Percentiles rank a stretch among this genome's conserved stretches.
These are phyloP conservation scores for Progne subis DNA, from an alignment of 2,113 vertebrate species.

Conservation along the genomic window DNA sequence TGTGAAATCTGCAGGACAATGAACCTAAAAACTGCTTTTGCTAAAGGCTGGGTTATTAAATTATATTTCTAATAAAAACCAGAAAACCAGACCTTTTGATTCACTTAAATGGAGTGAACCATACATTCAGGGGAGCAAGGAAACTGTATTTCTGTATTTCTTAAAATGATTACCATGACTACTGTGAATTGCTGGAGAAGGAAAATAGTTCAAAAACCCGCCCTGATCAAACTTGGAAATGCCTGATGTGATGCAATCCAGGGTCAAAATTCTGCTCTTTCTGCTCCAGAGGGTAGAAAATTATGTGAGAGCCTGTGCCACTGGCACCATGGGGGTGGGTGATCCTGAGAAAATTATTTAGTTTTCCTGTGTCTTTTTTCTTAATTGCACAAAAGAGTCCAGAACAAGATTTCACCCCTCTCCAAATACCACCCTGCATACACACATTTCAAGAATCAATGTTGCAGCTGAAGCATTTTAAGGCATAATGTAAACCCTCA, in stretches of 20 bases:
- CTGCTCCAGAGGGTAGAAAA: background rate
- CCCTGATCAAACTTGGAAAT: background rate
- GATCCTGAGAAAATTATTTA: background rate
- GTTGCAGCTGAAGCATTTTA: background rate
- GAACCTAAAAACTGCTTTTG: background rate
- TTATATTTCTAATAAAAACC: background rate
- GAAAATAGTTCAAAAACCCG: background rate
- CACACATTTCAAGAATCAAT: background rate
- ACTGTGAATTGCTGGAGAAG: background rate
- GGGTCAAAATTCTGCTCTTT: background rate
- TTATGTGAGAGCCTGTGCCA: background rate
- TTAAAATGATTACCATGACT: background rate
- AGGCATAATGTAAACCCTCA: background rate
- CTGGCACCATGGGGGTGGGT: background rate
- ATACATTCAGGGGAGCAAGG: background rate
- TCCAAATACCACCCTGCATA: background rate
- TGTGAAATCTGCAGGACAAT: slow-evolving; percentile 1
- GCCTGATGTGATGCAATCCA: background rate
- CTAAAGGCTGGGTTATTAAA: background rate
- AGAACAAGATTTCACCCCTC: background rate
- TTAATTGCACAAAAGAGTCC: background rate
- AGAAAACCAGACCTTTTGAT: background rate
- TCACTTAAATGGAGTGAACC: background rate
- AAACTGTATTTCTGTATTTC: background rate
- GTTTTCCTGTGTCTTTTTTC: background rate